Base-by-base conservation (phyloP, 2,113 vertebrate species). In the Ceyx melanurus region DNA sequence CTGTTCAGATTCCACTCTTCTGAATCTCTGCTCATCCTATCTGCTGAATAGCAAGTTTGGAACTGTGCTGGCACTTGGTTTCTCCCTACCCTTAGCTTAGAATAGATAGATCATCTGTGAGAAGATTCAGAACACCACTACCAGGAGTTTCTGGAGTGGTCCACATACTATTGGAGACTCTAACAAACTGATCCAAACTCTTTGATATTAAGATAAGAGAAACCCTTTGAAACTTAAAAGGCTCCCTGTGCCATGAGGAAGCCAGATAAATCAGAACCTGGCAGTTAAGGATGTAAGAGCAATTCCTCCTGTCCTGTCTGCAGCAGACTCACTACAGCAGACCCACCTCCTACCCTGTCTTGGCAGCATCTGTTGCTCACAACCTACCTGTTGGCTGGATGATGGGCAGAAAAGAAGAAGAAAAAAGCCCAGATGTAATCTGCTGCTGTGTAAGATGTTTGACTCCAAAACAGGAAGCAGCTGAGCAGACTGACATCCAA, bases 401-500 rank as follows among this genome's bases (percentile, higher is more conserved):
- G 35, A 86, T 17, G 18, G 56, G 60, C 21, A 79, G 81, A 93
- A 82, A 50, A 93, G 60, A 67, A 68, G 28, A 66, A 51, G 29
- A 57, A 70, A 28, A 56, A 35, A 58, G 3, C 4, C 13, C 13
- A 19, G 15, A 8, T 11, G 5, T 40, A 22, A 3, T 74, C 73
- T 91, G 74, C 67, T 76, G 17, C 58, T 73, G 31, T 80, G 85
- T 37, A 58, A 82, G 87, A 88, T 80, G 67, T 46, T 73, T 46
- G 77, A 73, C 28, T 92, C 82, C 92, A 92, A 89, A 95, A 92
- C 94, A 96, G 95, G 95, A 96, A 94, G 35, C 95, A 96, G 94
- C 93, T 96, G 95, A 96, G 75, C 90, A 89, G 92, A 73, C 67
- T 95, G 95, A 95, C 95, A 96, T 96, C 85, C 60, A 95, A 95